phyloP scores from a whole-genome alignment of 2,113 vertebrate genomes.

The Monopterus albus region DNA sequence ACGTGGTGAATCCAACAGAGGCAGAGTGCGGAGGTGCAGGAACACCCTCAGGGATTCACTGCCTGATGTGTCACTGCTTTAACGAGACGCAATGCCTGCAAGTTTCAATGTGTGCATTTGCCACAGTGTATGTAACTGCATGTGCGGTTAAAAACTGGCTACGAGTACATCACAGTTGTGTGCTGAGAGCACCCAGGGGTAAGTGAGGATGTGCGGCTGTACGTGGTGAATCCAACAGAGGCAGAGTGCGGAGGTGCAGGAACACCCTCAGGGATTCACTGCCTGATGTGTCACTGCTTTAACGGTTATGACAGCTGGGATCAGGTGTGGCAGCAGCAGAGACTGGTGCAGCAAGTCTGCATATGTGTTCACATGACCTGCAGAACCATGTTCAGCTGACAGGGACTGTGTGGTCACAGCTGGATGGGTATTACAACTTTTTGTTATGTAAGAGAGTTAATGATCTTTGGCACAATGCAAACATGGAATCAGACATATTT shows the following conservation, averaged over 20 bases:
- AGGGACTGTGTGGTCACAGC: background rate
- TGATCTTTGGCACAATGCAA: background rate
- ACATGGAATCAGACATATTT: background rate
- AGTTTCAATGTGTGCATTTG: background rate
- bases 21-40: background rate
- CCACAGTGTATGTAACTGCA: background rate
- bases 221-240: background rate
- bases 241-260: background rate
- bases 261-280: conserved; percentile 8
- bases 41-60: conserved; percentile 8
- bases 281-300: background rate
- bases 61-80: background rate
- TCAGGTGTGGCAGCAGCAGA: conserved; percentile 57
- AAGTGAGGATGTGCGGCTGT: background rate
- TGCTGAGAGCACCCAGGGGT: conserved; percentile 16
- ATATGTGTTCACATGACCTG: conserved; percentile 19
- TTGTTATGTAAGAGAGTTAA: background rate
- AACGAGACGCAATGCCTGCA: background rate
- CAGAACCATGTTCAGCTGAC: conserved; percentile 32
- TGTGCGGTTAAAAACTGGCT: conserved; percentile 6
- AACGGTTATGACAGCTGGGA: conserved; percentile 45
- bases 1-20: background rate
- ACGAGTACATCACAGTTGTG: background rate
- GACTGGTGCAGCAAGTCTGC: conserved; percentile 62
- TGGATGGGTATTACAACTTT: background rate